Evolutionary conservation across 2,113 vertebrate genomes (phyloP).

Genomic region (Sander lucioperca): DNA sequence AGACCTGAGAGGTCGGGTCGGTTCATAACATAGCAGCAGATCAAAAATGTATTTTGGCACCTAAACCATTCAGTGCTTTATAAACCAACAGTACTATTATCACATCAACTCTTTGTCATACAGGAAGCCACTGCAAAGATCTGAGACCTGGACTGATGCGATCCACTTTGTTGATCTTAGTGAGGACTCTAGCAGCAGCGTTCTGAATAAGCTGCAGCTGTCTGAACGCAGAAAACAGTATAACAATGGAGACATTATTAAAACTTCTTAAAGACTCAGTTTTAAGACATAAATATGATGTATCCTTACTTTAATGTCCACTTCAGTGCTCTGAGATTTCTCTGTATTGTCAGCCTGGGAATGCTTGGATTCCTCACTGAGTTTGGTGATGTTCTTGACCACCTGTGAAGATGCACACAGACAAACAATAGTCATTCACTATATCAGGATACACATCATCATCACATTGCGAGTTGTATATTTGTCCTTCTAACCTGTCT

Average conservation of each 20-base stretch:
- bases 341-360: slow-evolving; percentile 85
- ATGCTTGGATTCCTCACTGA: slow-evolving; percentile 84
- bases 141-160: slow-evolving; percentile 74
- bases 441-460: not conserved
- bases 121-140: slow-evolving; percentile 66
- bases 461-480: not conserved
- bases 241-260: slow-evolving; percentile 51
- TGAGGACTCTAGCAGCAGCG: slow-evolving; percentile 71
- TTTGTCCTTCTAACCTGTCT: slow-evolving; percentile 78
- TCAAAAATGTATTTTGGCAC: slow-evolving; percentile 40
- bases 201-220: slow-evolving; percentile 70
- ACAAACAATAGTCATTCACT: not conserved
- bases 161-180: slow-evolving; percentile 71
- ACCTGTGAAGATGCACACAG: slow-evolving; percentile 75
- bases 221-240: slow-evolving; percentile 73
- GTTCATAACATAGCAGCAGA: slow-evolving; percentile 53
- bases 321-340: slow-evolving; percentile 87
- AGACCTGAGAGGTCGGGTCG: slow-evolving; percentile 48
- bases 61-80: slow-evolving; percentile 41
- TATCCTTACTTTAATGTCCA: slow-evolving; percentile 86
- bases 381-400: slow-evolving; percentile 84
- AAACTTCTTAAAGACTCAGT: slow-evolving; percentile 19
- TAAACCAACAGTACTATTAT: slow-evolving; percentile 35
- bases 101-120: slow-evolving; percentile 42
- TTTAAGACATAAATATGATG: not conserved